Conservation (phyloP, 2,113 vertebrate species). For the Perca schrenkii region DNA sequence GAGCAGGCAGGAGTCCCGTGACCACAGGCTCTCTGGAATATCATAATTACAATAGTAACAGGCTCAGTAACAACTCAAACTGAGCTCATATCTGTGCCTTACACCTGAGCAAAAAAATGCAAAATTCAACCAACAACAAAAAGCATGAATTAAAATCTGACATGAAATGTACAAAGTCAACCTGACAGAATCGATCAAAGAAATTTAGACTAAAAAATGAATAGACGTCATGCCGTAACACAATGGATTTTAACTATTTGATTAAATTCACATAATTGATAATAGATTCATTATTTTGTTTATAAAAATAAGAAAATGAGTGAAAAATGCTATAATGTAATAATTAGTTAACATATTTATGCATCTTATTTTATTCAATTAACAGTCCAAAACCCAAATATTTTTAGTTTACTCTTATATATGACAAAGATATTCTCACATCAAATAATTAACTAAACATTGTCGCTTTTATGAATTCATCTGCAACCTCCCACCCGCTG, state of each 20-base stretch:
- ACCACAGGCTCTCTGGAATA: conserved; percentile 66
- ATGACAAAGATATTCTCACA: background rate
- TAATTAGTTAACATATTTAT: background rate
- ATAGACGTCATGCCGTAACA: background rate
- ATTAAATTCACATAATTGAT: background rate
- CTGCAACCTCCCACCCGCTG: background rate
- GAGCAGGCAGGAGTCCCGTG: conserved; percentile 59
- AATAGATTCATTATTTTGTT: background rate
- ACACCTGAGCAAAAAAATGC: background rate
- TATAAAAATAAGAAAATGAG: background rate
- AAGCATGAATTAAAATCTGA: conserved; percentile 2
- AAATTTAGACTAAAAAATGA: background rate
- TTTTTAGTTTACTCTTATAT: background rate
- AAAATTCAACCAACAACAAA: conserved; percentile 9
- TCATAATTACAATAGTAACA: conserved; percentile 63
- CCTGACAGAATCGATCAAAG: background rate
- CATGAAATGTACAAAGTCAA: background rate
- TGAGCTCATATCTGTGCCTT: background rate
- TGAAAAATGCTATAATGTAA: background rate
- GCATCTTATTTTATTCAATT: background rate
- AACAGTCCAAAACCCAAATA: background rate
- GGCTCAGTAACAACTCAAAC: conserved; percentile 39
- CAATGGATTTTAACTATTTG: background rate
- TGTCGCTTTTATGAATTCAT: background rate
- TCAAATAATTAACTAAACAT: background rate